These are phyloP conservation scores for Dallia pectoralis DNA, from an alignment of 2,797 vertebrate species.

Conservation along the genomic window DNA sequence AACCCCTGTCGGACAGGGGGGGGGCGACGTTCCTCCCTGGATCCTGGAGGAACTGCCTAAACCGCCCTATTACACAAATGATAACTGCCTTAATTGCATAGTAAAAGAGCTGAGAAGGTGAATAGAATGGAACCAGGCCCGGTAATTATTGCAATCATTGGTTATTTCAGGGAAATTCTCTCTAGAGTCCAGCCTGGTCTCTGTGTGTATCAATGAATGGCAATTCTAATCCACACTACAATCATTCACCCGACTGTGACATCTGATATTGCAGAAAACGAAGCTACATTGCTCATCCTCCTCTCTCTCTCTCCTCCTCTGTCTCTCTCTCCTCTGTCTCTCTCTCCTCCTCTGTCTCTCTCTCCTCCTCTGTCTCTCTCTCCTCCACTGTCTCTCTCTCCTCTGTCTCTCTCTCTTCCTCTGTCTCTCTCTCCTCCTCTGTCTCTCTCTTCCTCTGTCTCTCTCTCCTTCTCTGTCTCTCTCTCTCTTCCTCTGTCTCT, in stretches of 20 bases:
- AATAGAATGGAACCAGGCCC: conserved; percentile 31
- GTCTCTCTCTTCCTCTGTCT: conserved; percentile 28
- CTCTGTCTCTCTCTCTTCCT: conserved; percentile 27
- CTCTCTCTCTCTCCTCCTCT: conserved; percentile 27
- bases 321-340: background rate
- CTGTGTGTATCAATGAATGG: conserved; percentile 17
- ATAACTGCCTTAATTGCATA: conserved; percentile 49
- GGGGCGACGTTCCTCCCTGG: conserved; percentile 44
- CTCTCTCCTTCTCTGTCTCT: too few species aligned
- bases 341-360: conserved; percentile 27
- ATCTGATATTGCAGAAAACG: conserved; percentile 19
- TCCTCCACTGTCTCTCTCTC: conserved; percentile 13
- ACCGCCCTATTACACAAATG: conserved; percentile 40
- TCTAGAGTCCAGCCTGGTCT: conserved; percentile 21
- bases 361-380: conserved; percentile 12
- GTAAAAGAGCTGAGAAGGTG: conserved; percentile 37
- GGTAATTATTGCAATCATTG: conserved; percentile 39
- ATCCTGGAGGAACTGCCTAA: conserved; percentile 31
- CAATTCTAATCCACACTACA: conserved; percentile 19
- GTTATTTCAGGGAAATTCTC: conserved; percentile 9
- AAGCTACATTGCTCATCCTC: background rate
- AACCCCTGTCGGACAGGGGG: conserved; percentile 42
- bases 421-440: background rate
- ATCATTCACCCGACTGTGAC: conserved; percentile 26
- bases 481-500: conserved; percentile 29